Evolutionary conservation across 2,797 vertebrate genomes (phyloP).

Genomic region (Falco berigora): DNA sequence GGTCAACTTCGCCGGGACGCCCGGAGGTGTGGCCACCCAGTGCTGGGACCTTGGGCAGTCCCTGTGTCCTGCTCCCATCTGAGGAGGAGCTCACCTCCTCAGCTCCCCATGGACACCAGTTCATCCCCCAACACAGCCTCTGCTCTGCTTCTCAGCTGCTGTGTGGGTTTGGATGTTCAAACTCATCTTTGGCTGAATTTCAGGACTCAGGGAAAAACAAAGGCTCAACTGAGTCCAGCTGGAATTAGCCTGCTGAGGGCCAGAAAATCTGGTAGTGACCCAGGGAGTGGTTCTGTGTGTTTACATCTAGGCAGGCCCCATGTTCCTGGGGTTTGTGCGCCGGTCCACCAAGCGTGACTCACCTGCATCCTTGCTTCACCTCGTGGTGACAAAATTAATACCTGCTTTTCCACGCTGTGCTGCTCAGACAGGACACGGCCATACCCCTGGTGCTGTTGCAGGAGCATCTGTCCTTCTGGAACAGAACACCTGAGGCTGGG

Average conservation of each 20-base stretch:
- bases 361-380: not conserved
- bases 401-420: accelerated
- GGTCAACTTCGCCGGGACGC: not conserved
- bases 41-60: not conserved
- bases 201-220: not conserved
- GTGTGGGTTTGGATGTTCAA: not conserved
- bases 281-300: not conserved
- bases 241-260: not conserved
- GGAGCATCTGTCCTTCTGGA: not conserved
- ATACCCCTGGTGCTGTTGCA: not conserved
- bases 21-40: accelerated
- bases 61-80: not conserved
- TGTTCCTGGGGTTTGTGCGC: not conserved
- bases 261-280: not conserved
- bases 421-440: not conserved
- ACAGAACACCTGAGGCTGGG: not conserved
- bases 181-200: not conserved
- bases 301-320: not conserved
- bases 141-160: not conserved
- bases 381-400: not conserved
- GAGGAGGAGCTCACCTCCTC: not conserved
- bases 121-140: not conserved
- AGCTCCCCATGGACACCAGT: not conserved
- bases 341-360: not conserved
- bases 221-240: not conserved